Evolutionary conservation across 2,888 invertebrate species (phyloP), one percentile per base, ranked within the genome.

Genomic region (Pardosa pseudoannulata): DNA sequence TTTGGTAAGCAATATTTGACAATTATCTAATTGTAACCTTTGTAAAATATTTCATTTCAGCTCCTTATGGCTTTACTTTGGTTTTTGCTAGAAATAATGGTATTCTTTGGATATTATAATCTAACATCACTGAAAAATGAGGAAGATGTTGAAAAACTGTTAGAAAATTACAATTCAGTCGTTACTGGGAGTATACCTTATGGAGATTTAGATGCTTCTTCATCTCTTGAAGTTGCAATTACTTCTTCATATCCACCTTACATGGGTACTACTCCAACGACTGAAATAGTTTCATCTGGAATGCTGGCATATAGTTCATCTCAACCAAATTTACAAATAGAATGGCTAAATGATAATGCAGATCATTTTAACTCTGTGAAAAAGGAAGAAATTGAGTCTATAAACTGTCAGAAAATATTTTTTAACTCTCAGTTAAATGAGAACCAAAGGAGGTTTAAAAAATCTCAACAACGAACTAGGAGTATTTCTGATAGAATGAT

Each of bases 1-100:
- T n/a, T n/a, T n/a, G n/a, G n/a, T n/a, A n/a, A n/a, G n/a, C n/a
- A n/a, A n/a, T n/a, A n/a, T n/a, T n/a, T n/a, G n/a, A n/a, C n/a
- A n/a, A n/a, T n/a, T n/a, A n/a, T n/a, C n/a, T n/a, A n/a, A n/a
- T n/a, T n/a, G n/a, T n/a, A n/a, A n/a, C n/a, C n/a, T 36, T 36
- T 36, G 9, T 36, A 36, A 7, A 36, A 36, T 36, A 36, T 46
- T 71, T 78, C 39, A 56, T 65, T 36, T 36, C 87, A 91, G 91
- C 90, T 91, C 3, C 91, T 92, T 82, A 92, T 92, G 92, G 91
- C 91, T 13, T 85, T 90, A 36, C 75, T 92, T n/a, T 92, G 92
- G 92, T 28, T 89, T 0, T 0, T 89, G 27, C 89, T 88, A 6
- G 88, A 88, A 71, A 28, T 88, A 13, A 29, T 83, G 2, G 80